phyloP scores from a whole-genome alignment of 2,113 vertebrate genomes.

The Pterocles burchelli region DNA sequence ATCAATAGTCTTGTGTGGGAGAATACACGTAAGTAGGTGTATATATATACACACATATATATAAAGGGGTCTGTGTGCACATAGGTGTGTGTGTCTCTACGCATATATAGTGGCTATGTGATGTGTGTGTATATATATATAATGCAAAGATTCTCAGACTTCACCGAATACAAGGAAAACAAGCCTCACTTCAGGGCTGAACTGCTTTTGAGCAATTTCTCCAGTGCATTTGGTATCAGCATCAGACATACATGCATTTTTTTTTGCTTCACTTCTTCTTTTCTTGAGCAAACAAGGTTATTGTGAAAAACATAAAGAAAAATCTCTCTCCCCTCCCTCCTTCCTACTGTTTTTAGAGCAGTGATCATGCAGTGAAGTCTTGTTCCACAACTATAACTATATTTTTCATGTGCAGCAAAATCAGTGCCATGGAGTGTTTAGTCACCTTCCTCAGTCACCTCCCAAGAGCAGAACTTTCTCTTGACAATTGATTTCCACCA shows the following conservation, averaged over 20 bases:
- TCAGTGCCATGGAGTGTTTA: not conserved
- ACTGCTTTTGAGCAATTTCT: slow-evolving; percentile 48
- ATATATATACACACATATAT: not conserved
- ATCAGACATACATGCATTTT: not conserved
- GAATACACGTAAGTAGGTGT: not conserved
- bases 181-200: slow-evolving; percentile 1
- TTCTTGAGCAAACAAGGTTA: slow-evolving; percentile 24
- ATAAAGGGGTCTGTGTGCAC: not conserved
- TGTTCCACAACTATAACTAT: not conserved
- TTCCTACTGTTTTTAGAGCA: not conserved
- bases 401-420: slow-evolving; percentile 3
- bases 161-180: not conserved
- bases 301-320: not conserved
- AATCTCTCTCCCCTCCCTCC: not conserved
- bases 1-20: not conserved
- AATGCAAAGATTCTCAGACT: not conserved
- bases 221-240: slow-evolving; percentile 33
- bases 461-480: slow-evolving; percentile 38
- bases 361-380: slow-evolving; percentile 34
- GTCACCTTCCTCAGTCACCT: slow-evolving; percentile 31
- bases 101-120: not conserved
- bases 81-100: not conserved
- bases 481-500: slow-evolving; percentile 36
- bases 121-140: not conserved
- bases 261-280: not conserved